Evolutionary conservation across 2,888 invertebrate species (phyloP).

Genomic region (Dryocosmus kuriphilus): DNA sequence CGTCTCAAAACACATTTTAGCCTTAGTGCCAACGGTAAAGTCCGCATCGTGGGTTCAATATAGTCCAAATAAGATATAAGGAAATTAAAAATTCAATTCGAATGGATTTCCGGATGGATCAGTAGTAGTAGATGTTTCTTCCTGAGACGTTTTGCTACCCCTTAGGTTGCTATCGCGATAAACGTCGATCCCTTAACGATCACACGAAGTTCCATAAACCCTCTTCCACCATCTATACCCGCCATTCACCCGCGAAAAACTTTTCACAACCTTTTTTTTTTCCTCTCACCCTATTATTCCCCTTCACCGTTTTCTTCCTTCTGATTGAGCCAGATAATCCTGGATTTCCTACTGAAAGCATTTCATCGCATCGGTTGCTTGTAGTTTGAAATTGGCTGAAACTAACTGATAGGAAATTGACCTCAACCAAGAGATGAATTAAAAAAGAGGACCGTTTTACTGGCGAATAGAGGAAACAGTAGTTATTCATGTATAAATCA

Average conservation of each 20-base stretch:
- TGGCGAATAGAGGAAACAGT: neutral
- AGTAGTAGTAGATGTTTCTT: neutral
- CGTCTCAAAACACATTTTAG: too few relatives aligned
- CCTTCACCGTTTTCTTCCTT: neutral
- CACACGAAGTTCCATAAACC: slow-evolving; percentile 19
- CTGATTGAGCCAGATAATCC: neutral
- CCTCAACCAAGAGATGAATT: neutral
- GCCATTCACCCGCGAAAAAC: neutral
- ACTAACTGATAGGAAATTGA: neutral
- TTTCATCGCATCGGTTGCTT: slow-evolving; percentile 4
- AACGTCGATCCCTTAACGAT: slow-evolving; percentile 13
- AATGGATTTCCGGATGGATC: slow-evolving; percentile 1
- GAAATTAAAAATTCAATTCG: slow-evolving; percentile 4
- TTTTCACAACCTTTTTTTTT: neutral
- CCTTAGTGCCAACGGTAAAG: too few relatives aligned
- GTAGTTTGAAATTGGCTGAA: slow-evolving; percentile 5
- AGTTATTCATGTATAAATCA: neutral
- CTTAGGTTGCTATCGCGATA: slow-evolving; percentile 11
- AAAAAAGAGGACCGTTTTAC: neutral
- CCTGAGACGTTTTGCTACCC: neutral
- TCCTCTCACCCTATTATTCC: neutral
- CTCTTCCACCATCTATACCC: neutral
- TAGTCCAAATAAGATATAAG: neutral
- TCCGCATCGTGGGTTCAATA: neutral
- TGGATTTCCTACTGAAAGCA: slow-evolving; percentile 12